Evolutionary conservation across 2,888 invertebrate genomes (phyloP).

Genomic region (Carterocephalus palaemon): DNA sequence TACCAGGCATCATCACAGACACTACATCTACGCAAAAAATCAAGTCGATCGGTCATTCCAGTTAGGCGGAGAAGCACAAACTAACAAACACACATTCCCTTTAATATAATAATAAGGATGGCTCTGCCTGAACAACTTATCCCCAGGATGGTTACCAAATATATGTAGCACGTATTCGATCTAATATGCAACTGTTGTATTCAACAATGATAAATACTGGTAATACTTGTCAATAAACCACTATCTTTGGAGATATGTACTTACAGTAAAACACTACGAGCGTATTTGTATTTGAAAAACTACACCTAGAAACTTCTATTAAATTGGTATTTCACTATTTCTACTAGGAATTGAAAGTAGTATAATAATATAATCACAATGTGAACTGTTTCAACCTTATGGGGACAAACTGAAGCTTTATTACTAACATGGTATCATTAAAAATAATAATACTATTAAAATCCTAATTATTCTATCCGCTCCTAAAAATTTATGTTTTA

Average conservation of each 20-base stretch:
- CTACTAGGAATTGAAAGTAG: conserved; percentile 16
- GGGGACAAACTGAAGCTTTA: neutral
- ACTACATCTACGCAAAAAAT: too few relatives aligned
- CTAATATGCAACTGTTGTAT: too few relatives aligned
- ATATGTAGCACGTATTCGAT: too few relatives aligned
- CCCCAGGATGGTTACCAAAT: too few relatives aligned
- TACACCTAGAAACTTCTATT: conserved; percentile 15
- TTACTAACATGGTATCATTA: neutral
- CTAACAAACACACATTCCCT: too few relatives aligned
- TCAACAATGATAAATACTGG: too few relatives aligned
- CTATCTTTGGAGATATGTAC: conserved; percentile 5
- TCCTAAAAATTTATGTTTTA: too few relatives aligned
- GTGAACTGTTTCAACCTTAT: neutral
- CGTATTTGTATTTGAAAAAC: conserved; percentile 9
- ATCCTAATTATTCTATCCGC: neutral
- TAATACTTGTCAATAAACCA: conserved; percentile 7
- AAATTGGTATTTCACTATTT: conserved; percentile 14
- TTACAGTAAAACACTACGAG: conserved; percentile 10
- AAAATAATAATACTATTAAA: neutral
- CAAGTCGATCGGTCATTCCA: too few relatives aligned
- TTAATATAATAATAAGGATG: too few relatives aligned
- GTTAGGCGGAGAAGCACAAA: too few relatives aligned
- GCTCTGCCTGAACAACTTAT: too few relatives aligned
- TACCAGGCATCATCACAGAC: too few relatives aligned
- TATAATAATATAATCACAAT: conserved; percentile 11